Percentiles rank a stretch among this genome's conserved stretches.
These are phyloP conservation scores for Dryobotodes eremita DNA, from an alignment of 2,888 invertebrate genomes.

Conservation along the genomic window DNA sequence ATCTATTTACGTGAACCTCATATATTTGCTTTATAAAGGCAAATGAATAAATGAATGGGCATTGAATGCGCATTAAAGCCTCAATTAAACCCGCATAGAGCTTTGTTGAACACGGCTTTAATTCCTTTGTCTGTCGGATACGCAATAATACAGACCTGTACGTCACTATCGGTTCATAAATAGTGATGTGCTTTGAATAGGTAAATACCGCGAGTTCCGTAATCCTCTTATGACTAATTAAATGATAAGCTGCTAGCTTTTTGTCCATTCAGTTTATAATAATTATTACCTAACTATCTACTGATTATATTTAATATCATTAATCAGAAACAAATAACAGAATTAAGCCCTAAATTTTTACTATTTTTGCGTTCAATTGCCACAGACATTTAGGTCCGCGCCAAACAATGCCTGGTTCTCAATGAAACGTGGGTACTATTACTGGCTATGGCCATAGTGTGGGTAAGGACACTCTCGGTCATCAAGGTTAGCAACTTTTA, in stretches of 20 bases:
- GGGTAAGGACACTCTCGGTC: background rate
- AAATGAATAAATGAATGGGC: slow-evolving; percentile 15
- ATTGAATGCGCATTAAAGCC: slow-evolving; percentile 38
- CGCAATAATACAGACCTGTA: slow-evolving; percentile 10
- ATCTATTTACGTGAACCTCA: slow-evolving; percentile 5
- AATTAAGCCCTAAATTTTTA: background rate
- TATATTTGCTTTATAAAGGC: slow-evolving; percentile 8
- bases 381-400: background rate
- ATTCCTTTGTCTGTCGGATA: slow-evolving; percentile 44
- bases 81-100: slow-evolving; percentile 28
- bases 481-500: background rate
- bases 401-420: background rate
- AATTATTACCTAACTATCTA: slow-evolving; percentile 4
- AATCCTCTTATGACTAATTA: slow-evolving; percentile 8
- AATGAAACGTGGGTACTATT: background rate
- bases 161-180: slow-evolving; percentile 3
- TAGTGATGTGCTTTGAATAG: background rate
- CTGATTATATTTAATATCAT: background rate
- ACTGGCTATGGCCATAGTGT: background rate
- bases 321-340: background rate
- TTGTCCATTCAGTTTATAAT: background rate
- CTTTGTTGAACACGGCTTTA: slow-evolving; percentile 33
- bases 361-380: background rate
- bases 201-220: background rate
- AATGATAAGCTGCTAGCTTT: background rate